Conservation (phyloP, 1,140 invertebrate species). For the Pogonus chalceus region DNA sequence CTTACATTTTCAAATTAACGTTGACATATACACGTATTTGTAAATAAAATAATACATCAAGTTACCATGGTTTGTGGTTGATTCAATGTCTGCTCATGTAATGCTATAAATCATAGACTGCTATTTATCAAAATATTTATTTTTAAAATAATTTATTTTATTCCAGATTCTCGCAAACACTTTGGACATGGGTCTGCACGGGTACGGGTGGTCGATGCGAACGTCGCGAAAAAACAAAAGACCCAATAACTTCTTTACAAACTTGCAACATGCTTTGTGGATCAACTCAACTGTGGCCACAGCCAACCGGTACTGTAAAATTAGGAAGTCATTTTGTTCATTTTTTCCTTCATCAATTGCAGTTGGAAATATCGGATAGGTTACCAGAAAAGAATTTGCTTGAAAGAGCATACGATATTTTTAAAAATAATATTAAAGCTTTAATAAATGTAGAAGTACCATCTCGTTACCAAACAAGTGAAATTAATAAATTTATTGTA, state of each 20-base stretch:
- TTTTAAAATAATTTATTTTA: neutral
- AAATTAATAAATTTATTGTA: constrained; percentile 39
- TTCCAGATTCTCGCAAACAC: constrained; percentile 26
- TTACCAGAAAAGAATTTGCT: constrained; percentile 28
- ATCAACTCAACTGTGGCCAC: constrained; percentile 43
- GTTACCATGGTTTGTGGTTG: no score
- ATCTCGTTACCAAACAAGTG: constrained; percentile 22
- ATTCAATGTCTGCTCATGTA: no score
- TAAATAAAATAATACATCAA: no score
- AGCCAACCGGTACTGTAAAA: constrained; percentile 40
- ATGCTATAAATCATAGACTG: no score
- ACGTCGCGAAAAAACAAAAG: constrained; percentile 18
- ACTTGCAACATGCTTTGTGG: constrained; percentile 43
- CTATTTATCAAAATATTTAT: no score
- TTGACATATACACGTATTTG: no score
- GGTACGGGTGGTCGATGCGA: constrained; percentile 43
- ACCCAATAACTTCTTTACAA: constrained; percentile 28
- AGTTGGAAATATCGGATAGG: constrained; percentile 33
- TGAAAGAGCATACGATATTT: constrained; percentile 36
- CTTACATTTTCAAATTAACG: no score
- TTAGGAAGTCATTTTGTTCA: constrained; percentile 36
- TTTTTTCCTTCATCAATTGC: constrained; percentile 34
- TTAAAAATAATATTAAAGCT: constrained; percentile 38
- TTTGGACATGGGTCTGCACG: constrained; percentile 44
- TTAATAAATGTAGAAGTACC: constrained; percentile 17